phyloP scores from a whole-genome alignment of 2,888 invertebrate species.

The Chrysina gloriosa region DNA sequence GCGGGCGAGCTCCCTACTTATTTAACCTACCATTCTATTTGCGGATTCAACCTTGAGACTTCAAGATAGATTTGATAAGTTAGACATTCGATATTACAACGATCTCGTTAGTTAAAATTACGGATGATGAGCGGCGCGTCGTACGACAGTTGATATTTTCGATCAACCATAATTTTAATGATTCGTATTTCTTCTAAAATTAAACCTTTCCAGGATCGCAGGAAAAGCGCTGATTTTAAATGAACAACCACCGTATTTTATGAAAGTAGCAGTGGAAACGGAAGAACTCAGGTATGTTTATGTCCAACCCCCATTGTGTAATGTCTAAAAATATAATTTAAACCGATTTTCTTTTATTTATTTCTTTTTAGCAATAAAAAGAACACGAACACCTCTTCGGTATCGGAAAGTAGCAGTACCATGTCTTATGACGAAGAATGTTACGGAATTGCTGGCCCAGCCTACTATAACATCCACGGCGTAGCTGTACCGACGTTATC shows the following conservation, averaged over 20 bases:
- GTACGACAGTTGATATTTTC: no score
- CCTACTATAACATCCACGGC: conserved; percentile 52
- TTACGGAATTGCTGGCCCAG: conserved; percentile 6
- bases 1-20: no score
- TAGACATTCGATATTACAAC: no score
- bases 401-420: conserved; percentile 8
- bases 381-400: background rate
- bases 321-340: background rate
- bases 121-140: no score
- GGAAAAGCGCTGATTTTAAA: background rate
- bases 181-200: background rate
- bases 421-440: conserved; percentile 31
- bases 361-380: no score
- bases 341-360: background rate
- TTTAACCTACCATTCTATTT: no score
- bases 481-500: conserved; percentile 46
- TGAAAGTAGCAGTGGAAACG: background rate
- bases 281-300: background rate
- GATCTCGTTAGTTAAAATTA: no score
- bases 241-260: background rate
- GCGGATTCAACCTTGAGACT: no score
- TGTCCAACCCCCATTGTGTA: background rate
- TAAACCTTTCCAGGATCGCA: background rate
- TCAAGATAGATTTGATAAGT: no score
- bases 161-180: no score